Evolutionary conservation across 2,113 vertebrate genomes (phyloP).

Genomic region (Seriola quinqueradiata): DNA sequence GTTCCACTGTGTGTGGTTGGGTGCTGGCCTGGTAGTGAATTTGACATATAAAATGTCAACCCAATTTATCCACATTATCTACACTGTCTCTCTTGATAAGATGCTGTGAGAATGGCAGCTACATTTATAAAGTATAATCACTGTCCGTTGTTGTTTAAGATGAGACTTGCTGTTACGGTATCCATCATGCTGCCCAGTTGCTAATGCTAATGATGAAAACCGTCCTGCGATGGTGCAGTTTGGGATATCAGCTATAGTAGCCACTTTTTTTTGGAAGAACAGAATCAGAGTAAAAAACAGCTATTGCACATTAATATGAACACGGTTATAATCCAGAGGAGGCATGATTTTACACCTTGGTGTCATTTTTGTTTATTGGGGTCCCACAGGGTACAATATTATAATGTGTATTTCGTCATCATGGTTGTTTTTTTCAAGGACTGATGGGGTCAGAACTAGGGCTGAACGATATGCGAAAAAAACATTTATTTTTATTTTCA

Average conservation of each 20-base stretch:
- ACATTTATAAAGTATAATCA: neutral
- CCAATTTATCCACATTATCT: neutral
- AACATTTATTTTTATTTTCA: no score
- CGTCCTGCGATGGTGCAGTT: constrained; percentile 34
- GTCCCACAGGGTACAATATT: neutral
- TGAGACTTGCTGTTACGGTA: neutral
- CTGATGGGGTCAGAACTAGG: neutral
- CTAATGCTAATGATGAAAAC: constrained; percentile 66
- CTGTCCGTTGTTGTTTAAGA: neutral
- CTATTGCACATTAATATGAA: neutral
- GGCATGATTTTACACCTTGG: neutral
- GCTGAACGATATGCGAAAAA: no score
- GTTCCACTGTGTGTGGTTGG: neutral
- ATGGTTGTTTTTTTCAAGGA: neutral
- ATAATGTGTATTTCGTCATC: neutral
- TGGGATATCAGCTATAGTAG: neutral
- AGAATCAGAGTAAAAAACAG: neutral
- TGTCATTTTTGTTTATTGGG: neutral
- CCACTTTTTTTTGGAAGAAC: neutral
- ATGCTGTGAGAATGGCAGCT: neutral
- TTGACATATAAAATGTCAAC: neutral
- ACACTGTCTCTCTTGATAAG: neutral
- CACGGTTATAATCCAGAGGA: neutral
- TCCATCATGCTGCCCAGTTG: constrained; percentile 11
- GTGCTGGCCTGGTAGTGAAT: neutral